Percentiles rank a stretch among this genome's conserved stretches.
phyloP scores from a whole-genome alignment of 2,113 vertebrate genomes.

The Natator depressus region DNA sequence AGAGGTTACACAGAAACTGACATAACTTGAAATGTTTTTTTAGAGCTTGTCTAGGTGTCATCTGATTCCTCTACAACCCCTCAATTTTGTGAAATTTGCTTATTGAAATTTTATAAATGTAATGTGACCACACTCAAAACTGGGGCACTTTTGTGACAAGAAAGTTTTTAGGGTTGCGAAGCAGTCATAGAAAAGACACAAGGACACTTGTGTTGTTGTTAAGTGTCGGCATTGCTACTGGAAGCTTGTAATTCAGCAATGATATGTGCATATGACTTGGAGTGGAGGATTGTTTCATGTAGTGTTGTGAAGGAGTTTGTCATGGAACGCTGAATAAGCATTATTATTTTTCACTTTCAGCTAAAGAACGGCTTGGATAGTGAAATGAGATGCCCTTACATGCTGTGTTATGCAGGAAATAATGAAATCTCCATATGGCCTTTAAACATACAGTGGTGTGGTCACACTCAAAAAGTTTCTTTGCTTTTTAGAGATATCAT shows the following conservation, averaged over 20 bases:
- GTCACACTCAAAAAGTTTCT: background rate
- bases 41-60: background rate
- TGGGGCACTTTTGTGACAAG: background rate
- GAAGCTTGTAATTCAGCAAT: background rate
- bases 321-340: background rate
- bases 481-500: background rate
- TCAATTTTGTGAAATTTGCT: background rate
- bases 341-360: background rate
- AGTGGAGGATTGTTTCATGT: background rate
- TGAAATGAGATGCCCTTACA: background rate
- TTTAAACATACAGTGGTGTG: background rate
- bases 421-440: background rate
- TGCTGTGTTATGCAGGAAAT: background rate
- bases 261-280: background rate
- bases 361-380: background rate
- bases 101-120: background rate
- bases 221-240: background rate
- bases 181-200: background rate
- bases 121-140: background rate
- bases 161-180: background rate
- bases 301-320: background rate
- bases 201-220: background rate
- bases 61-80: background rate
- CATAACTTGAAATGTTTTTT: background rate
- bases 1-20: background rate